A percentile compares a stretch with the other conserved stretches of the same genome.
These are phyloP conservation scores for Micrastur ruficollis DNA, from an alignment of 2,797 vertebrate genomes.

Conservation along the genomic window DNA sequence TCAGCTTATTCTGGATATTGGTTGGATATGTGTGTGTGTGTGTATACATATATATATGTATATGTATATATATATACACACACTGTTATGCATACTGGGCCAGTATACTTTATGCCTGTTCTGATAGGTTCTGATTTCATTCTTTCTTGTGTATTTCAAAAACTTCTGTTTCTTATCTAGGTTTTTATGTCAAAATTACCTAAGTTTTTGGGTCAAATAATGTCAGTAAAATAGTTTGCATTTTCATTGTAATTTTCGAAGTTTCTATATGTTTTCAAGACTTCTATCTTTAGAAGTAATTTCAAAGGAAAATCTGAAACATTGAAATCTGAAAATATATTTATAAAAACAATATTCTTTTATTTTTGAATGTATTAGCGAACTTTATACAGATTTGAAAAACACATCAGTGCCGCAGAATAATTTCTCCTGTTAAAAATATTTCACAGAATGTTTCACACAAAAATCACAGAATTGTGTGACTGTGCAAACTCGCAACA, in stretches of 20 bases:
- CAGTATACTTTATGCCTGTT: background rate
- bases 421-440: background rate
- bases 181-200: background rate
- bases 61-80: background rate
- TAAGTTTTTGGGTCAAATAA: background rate
- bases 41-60: background rate
- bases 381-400: background rate
- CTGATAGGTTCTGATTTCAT: background rate
- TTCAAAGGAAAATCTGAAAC: background rate
- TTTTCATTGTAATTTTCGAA: background rate
- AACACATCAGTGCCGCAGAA: background rate
- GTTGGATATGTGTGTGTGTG: background rate
- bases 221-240: background rate
- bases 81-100: background rate
- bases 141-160: background rate
- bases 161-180: background rate
- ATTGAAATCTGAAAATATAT: background rate
- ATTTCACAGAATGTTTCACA: background rate
- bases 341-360: background rate
- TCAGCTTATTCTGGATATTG: background rate
- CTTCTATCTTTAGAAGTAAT: background rate
- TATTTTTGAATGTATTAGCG: background rate
- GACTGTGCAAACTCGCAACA: background rate
- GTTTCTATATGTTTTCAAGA: background rate
- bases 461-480: background rate